Percentiles rank a stretch among this genome's conserved stretches.
Conservation (phyloP, 2,113 vertebrate species). For the Leucosticte australis region DNA sequence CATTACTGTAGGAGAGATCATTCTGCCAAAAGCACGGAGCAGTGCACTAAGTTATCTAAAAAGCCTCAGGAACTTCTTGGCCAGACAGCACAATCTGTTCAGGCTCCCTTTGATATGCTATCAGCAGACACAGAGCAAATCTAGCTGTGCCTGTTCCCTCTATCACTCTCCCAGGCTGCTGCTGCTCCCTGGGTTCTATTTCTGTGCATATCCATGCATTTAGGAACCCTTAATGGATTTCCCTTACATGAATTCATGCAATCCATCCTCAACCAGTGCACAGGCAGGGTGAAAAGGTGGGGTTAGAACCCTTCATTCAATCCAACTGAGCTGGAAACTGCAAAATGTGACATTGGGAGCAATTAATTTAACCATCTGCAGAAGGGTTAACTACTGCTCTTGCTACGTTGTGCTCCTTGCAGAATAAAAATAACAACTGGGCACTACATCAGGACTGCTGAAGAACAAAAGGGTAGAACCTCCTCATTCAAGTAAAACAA, state of each 20-base stretch:
- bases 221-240: background rate
- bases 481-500: background rate
- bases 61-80: background rate
- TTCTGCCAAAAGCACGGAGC: background rate
- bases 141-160: background rate
- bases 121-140: background rate
- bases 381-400: background rate
- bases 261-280: background rate
- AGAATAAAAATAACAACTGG: background rate
- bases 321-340: background rate
- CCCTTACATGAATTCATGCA: background rate
- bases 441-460: background rate
- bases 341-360: background rate
- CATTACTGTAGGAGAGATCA: background rate
- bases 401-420: background rate
- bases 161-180: background rate
- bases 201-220: background rate
- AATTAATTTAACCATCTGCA: background rate
- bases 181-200: background rate
- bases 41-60: background rate
- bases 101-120: background rate
- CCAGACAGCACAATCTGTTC: constrained; percentile 19
- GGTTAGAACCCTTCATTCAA: background rate
- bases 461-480: background rate
- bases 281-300: background rate